These are phyloP conservation scores for Arctocebus calabarensis DNA, from an alignment of 2,797 vertebrate genomes.

Conservation along the genomic window DNA sequence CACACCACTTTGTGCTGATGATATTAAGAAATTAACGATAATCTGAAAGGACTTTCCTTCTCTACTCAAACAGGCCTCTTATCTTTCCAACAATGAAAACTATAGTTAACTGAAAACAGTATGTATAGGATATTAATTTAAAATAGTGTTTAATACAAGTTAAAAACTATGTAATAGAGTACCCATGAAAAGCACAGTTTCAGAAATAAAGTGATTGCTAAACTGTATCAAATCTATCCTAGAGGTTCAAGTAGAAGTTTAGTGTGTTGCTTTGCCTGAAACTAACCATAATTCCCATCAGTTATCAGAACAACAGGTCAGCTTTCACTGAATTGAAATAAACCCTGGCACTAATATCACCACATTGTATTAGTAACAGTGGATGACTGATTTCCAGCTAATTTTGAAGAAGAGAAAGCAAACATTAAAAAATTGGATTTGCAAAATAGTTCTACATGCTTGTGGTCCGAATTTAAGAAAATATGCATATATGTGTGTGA, in stretches of 20 bases:
- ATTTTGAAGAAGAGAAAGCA: not conserved
- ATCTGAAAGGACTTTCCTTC: not conserved
- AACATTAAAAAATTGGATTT: not conserved
- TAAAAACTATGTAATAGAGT: not conserved
- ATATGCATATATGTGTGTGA: not conserved
- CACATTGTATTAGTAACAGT: not conserved
- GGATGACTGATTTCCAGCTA: not conserved
- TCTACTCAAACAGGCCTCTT: not conserved
- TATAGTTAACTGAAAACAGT: not conserved
- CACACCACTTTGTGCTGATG: not conserved
- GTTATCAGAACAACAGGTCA: not conserved
- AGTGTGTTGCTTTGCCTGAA: not conserved
- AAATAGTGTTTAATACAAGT: not conserved
- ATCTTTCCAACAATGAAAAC: not conserved
- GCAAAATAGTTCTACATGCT: not conserved
- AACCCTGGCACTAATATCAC: not conserved
- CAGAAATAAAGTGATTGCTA: not conserved
- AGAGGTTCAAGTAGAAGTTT: not conserved
- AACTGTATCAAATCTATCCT: not conserved
- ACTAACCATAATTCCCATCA: not conserved
- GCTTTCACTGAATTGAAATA: not conserved
- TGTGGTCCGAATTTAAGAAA: not conserved
- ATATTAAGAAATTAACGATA: constrained; percentile 16
- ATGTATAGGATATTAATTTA: not conserved
- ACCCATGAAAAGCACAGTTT: not conserved